Evolutionary conservation across 2,797 vertebrate genomes (phyloP).

Genomic region (Iguana delicatissima): DNA sequence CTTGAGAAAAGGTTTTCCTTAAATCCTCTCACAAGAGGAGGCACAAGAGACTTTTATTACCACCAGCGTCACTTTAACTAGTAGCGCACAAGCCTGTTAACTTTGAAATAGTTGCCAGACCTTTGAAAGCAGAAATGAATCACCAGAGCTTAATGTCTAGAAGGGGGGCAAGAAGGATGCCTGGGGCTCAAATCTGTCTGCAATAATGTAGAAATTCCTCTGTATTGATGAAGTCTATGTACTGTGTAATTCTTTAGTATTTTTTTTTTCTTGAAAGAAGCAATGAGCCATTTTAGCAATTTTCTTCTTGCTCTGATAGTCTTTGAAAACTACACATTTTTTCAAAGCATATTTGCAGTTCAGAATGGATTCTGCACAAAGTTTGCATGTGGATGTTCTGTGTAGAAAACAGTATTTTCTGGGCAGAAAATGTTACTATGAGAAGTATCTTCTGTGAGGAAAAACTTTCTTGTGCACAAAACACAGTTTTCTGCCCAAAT

Average conservation of each 20-base stretch:
- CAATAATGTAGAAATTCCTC: not conserved
- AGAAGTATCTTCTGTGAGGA: no score
- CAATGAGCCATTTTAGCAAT: no score
- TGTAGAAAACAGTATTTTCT: no score
- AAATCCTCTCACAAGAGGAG: not conserved
- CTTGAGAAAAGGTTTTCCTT: slow-evolving; percentile 1
- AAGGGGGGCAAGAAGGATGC: not conserved
- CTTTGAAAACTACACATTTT: no score
- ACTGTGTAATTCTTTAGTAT: not conserved
- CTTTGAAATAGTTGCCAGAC: slow-evolving; percentile 9
- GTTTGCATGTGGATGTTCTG: no score
- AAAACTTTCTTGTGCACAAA: no score
- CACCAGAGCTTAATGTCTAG: not conserved
- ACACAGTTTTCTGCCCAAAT: no score
- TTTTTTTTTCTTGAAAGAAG: no score
- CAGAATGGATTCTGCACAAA: no score
- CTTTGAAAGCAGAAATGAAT: slow-evolving; percentile 33
- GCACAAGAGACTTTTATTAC: slow-evolving; percentile 25
- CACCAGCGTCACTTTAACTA: not conserved
- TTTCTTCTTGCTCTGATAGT: no score
- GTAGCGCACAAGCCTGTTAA: slow-evolving; percentile 14
- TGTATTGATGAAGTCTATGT: not conserved
- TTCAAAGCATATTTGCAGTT: no score
- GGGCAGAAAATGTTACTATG: no score
- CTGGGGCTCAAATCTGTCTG: not conserved